Conservation (phyloP, 2,113 vertebrate species). For the Recurvirostra avosetta region DNA sequence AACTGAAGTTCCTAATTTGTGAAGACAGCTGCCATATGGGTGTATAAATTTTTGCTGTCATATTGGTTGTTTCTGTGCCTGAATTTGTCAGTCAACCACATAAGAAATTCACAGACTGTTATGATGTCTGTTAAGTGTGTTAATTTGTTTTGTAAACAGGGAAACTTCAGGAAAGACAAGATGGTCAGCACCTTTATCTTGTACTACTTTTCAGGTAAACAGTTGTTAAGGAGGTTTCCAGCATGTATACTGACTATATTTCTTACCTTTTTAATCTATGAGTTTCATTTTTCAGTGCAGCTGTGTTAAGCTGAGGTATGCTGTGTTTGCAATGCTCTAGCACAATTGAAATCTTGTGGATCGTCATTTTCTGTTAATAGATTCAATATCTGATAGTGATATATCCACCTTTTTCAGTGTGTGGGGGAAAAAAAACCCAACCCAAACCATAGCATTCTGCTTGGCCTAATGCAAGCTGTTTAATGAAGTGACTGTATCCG, state of each 20-base stretch:
- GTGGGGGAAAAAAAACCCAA: fast-evolving
- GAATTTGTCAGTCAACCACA: neutral
- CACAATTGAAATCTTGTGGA: neutral
- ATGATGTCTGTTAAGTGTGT: neutral
- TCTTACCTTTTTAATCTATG: neutral
- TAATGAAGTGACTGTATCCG: neutral
- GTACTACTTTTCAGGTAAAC: neutral
- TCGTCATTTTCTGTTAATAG: neutral
- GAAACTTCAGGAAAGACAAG: neutral
- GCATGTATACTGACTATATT: neutral
- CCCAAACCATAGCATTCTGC: neutral
- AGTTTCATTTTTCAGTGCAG: neutral
- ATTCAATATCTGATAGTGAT: neutral
- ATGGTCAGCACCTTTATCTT: neutral
- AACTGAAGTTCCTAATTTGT: neutral
- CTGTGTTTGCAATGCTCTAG: neutral
- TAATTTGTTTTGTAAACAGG: neutral
- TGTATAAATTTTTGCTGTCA: neutral
- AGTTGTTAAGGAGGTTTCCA: neutral
- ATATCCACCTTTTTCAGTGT: neutral
- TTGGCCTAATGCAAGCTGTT: too few relatives aligned
- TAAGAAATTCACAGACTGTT: neutral
- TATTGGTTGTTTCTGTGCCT: neutral
- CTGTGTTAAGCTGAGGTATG: neutral
- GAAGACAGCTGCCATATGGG: neutral